A percentile compares a stretch with the other conserved stretches of the same genome.
phyloP scores from a whole-genome alignment of 2,888 invertebrate species.

The Tryphoninae sp. region DNA sequence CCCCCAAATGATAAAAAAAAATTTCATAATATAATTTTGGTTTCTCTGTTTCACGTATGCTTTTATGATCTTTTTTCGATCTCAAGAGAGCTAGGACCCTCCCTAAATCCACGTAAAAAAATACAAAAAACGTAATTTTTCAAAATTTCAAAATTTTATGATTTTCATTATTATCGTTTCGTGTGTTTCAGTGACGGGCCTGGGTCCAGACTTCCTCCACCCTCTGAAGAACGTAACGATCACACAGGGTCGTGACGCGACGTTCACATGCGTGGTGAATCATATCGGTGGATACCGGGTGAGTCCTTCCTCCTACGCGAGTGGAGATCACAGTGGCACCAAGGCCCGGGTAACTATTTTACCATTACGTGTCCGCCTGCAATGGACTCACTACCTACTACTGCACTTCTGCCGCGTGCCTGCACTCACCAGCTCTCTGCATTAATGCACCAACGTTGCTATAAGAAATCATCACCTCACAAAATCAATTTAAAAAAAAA shows the following conservation, averaged over 20 bases:
- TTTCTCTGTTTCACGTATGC: too few species aligned
- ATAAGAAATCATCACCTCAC: slow-evolving; percentile 69
- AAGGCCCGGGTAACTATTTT: slow-evolving; percentile 80
- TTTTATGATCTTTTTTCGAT: too few species aligned
- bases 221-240: slow-evolving; percentile 93
- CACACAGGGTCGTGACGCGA: slow-evolving; percentile 91
- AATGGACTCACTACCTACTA: slow-evolving; percentile 73
- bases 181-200: slow-evolving; percentile 85
- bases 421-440: slow-evolving; percentile 78
- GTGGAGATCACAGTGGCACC: slow-evolving; percentile 80
- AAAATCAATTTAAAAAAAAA: slow-evolving; percentile 40
- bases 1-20: too few species aligned
- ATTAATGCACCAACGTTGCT: slow-evolving; percentile 76
- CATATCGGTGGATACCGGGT: slow-evolving; percentile 90
- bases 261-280: slow-evolving; percentile 93
- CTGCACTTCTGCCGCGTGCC: slow-evolving; percentile 73
- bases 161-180: slow-evolving; percentile 70
- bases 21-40: too few species aligned
- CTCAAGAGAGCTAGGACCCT: too few species aligned
- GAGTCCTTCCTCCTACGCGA: slow-evolving; percentile 86
- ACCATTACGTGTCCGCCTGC: slow-evolving; percentile 77
- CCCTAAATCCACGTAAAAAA: too few species aligned
- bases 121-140: too few species aligned
- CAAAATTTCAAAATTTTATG: background rate
- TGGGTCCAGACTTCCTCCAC: slow-evolving; percentile 91